Percentiles rank a stretch among this genome's conserved stretches.
phyloP scores from a whole-genome alignment of 2,113 vertebrate genomes.

The Danionella cerebrum region DNA sequence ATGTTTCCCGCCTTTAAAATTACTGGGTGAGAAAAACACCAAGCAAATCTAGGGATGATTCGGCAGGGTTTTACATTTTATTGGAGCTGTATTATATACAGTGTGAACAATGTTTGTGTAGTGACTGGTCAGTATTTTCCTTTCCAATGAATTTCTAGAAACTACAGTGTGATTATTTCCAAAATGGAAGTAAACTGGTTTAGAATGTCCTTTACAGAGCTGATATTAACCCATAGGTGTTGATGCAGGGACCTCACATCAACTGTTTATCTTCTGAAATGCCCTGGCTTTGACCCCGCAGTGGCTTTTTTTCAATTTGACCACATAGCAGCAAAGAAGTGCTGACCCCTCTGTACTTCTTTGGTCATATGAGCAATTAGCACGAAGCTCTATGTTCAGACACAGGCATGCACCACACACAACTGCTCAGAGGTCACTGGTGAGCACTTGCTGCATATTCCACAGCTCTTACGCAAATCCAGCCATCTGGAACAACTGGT shows the following conservation, averaged over 20 bases:
- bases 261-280: neutral
- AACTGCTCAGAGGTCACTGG: neutral
- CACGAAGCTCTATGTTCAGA: neutral
- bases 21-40: too few relatives aligned
- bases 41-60: too few relatives aligned
- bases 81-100: too few relatives aligned
- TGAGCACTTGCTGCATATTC: neutral
- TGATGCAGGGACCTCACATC: neutral
- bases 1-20: too few relatives aligned
- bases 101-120: too few relatives aligned
- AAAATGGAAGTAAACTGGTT: neutral
- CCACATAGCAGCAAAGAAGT: neutral
- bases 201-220: neutral
- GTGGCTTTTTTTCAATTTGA: neutral
- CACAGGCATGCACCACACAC: neutral
- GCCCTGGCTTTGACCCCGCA: neutral
- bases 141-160: too few relatives aligned
- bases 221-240: neutral
- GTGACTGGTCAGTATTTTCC: too few relatives aligned
- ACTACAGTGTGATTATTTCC: too few relatives aligned
- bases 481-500: slow-evolving; percentile 18
- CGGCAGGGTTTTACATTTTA: too few relatives aligned
- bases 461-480: slow-evolving; percentile 1
- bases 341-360: neutral
- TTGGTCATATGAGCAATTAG: neutral